Conservation (phyloP, 1,140 invertebrate species). For the Eulimnadia texana region DNA sequence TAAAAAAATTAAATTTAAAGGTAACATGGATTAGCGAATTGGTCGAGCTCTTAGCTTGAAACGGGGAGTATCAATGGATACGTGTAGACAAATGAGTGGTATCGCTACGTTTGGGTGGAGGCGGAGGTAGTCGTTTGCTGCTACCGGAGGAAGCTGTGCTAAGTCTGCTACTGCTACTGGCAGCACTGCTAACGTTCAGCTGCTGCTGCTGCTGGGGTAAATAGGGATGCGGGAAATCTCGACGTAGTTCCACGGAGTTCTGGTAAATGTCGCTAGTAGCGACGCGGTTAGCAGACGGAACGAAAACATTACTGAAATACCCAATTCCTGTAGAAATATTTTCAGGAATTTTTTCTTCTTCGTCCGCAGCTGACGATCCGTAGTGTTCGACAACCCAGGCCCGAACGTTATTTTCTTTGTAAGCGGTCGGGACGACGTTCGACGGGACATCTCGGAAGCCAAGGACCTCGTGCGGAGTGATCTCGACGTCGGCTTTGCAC, state of each 20-base stretch:
- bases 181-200: conserved; percentile 8
- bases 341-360: background rate
- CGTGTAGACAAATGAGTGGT: conserved; percentile 51
- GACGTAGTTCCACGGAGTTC: conserved; percentile 8
- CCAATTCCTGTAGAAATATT: conserved; percentile 7
- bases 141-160: conserved; percentile 24
- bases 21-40: background rate
- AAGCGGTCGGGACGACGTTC: conserved; percentile 13
- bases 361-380: conserved; percentile 30
- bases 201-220: conserved; percentile 11
- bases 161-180: conserved; percentile 3
- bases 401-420: conserved; percentile 49
- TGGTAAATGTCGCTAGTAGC: conserved; percentile 16
- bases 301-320: conserved; percentile 44
- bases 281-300: conserved; percentile 27
- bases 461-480: conserved; percentile 75
- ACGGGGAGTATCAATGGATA: conserved; percentile 29
- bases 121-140: conserved; percentile 52
- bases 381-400: conserved; percentile 85
- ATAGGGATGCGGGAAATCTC: conserved; percentile 12
- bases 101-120: conserved; percentile 59
- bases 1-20: background rate
- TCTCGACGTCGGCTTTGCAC: conserved; percentile 65
- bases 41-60: background rate
- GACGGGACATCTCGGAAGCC: conserved; percentile 65